Conservation (phyloP, 2,113 vertebrate genomes). For the Euleptes europaea region DNA sequence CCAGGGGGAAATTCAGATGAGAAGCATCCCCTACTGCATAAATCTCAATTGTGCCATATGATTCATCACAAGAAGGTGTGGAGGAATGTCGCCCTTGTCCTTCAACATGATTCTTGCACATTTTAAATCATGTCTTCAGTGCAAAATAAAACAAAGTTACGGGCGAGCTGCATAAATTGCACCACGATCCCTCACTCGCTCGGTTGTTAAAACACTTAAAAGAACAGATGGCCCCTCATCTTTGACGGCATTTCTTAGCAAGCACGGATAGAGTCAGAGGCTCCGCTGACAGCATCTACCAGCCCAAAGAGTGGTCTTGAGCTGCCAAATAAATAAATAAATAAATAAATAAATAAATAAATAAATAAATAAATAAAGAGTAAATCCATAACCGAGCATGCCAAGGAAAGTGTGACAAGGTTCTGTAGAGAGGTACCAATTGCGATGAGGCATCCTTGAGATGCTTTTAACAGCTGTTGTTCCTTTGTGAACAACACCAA, state of each 20-base stretch:
- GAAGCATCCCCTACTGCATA: no score
- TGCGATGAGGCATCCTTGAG: slow-evolving; percentile 5
- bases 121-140: no score
- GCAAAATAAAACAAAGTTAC: no score
- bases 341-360: background rate
- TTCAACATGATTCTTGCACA: no score
- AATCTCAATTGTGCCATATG: no score
- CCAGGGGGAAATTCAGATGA: no score
- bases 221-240: background rate
- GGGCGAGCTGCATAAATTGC: no score
- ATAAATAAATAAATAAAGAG: background rate
- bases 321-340: background rate
- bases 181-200: background rate
- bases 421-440: slow-evolving; percentile 19
- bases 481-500: slow-evolving; percentile 17
- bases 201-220: background rate
- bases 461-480: slow-evolving; percentile 21
- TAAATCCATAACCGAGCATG: rapidly evolving
- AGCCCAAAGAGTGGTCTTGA: no score
- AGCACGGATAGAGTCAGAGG: background rate
- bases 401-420: background rate
- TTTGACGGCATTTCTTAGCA: rapidly evolving
- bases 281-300: background rate
- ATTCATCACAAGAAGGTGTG: no score
- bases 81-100: no score